Conservation (phyloP, 2,797 vertebrate genomes). For the Melanotaenia maccullochi region DNA sequence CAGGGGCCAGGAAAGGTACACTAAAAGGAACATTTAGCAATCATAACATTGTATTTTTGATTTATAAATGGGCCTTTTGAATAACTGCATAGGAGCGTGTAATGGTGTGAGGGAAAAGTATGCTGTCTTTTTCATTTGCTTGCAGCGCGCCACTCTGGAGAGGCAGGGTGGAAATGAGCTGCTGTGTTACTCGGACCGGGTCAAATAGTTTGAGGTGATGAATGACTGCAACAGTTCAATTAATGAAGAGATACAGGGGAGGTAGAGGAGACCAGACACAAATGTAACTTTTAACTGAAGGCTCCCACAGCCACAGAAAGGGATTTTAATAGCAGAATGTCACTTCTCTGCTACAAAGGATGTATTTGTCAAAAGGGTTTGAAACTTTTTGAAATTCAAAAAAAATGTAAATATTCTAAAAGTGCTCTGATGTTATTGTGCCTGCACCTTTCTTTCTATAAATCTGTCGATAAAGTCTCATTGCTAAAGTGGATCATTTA, state of each 20-base stretch:
- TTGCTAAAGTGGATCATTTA: too few species aligned
- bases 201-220: constrained; percentile 64
- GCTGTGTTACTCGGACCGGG: constrained; percentile 33
- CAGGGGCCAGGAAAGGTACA: constrained; percentile 19
- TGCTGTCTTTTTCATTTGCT: constrained; percentile 40
- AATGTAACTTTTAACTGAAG: constrained; percentile 26
- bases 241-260: constrained; percentile 49
- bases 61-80: constrained; percentile 12
- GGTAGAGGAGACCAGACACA: constrained; percentile 16
- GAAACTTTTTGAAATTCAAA: constrained; percentile 1
- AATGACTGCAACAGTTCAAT: constrained; percentile 59
- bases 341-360: constrained; percentile 8
- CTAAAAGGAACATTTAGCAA: constrained; percentile 27
- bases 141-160: constrained; percentile 39
- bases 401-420: constrained; percentile 6
- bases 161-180: constrained; percentile 47
- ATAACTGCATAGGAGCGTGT: not conserved
- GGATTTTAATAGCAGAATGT: constrained; percentile 7
- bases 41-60: constrained; percentile 17
- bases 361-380: not conserved
- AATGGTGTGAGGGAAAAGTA: constrained; percentile 19
- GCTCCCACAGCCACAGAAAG: constrained; percentile 9
- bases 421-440: not conserved
- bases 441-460: too few species aligned
- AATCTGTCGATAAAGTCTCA: too few species aligned